Percentiles rank a stretch among this genome's conserved stretches.
Conservation (phyloP, 2,888 invertebrate species). For the Empis livida region DNA sequence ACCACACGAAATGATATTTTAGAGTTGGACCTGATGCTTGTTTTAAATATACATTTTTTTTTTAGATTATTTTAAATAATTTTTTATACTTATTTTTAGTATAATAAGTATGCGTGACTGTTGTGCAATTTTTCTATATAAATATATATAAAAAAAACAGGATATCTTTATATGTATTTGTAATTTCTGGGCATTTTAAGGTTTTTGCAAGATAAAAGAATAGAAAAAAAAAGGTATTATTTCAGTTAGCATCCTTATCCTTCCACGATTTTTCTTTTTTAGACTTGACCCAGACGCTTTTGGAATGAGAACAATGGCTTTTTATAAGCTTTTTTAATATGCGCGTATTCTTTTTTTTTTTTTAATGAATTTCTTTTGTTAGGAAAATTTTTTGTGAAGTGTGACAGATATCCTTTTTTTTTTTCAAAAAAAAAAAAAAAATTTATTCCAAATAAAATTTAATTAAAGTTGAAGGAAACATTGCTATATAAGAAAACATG, state of each 20-base stretch:
- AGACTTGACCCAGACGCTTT: slow-evolving; percentile 19
- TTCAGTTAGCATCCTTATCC: slow-evolving; percentile 5
- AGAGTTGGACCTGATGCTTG: neutral
- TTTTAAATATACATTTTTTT: slow-evolving; percentile 1
- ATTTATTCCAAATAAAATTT: slow-evolving; percentile 5
- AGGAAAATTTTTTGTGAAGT: slow-evolving; percentile 1
- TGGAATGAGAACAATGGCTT: slow-evolving; percentile 12
- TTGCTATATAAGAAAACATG: slow-evolving; percentile 1
- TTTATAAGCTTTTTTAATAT: no score
- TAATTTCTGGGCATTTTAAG: neutral
- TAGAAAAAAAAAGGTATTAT: neutral
- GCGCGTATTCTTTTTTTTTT: no score
- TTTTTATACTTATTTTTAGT: neutral
- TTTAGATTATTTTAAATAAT: slow-evolving; percentile 3
- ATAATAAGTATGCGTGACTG: neutral
- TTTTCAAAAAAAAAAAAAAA: neutral
- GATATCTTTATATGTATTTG: slow-evolving; percentile 1
- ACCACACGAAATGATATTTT: no score
- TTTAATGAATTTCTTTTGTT: neutral
- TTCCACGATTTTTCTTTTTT: slow-evolving; percentile 2
- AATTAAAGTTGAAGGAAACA: slow-evolving; percentile 10
- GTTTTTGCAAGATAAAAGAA: neutral
- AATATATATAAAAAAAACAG: neutral
- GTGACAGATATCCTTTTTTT: neutral
- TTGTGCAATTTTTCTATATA: neutral